These are phyloP conservation scores for Brachionus calyciflorus DNA, from an alignment of 1,140 invertebrate genomes.

Conservation along the genomic window DNA sequence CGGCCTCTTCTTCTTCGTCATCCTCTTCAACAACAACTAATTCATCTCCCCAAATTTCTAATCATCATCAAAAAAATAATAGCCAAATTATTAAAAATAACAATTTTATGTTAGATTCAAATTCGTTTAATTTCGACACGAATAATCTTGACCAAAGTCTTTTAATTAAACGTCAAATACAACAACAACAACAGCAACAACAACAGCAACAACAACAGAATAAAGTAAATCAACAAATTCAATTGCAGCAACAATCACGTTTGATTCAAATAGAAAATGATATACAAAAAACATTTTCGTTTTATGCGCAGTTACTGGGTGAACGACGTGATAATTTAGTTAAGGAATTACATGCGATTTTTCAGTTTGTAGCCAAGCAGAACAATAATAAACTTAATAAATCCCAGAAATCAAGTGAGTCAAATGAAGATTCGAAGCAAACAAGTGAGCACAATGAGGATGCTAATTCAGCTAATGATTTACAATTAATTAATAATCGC, in stretches of 20 bases:
- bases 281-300: slow-evolving; percentile 11
- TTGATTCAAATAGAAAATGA: slow-evolving; percentile 16
- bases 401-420: neutral
- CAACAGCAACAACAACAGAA: neutral
- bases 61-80: neutral
- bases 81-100: neutral
- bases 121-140: neutral
- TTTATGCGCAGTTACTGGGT: neutral
- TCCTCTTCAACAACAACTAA: neutral
- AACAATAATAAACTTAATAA: neutral
- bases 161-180: neutral
- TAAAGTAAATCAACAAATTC: neutral
- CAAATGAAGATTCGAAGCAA: neutral
- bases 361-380: slow-evolving; percentile 23
- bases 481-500: slow-evolving; percentile 15
- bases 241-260: neutral
- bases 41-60: slow-evolving; percentile 19
- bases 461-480: neutral
- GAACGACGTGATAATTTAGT: neutral
- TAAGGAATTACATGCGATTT: slow-evolving; percentile 24
- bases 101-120: neutral
- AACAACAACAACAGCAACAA: neutral
- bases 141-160: neutral
- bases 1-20: neutral
- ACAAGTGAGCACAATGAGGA: neutral